Base-by-base conservation (phyloP, 2,797 vertebrate genomes). In the Scomberomorus guttatus region DNA sequence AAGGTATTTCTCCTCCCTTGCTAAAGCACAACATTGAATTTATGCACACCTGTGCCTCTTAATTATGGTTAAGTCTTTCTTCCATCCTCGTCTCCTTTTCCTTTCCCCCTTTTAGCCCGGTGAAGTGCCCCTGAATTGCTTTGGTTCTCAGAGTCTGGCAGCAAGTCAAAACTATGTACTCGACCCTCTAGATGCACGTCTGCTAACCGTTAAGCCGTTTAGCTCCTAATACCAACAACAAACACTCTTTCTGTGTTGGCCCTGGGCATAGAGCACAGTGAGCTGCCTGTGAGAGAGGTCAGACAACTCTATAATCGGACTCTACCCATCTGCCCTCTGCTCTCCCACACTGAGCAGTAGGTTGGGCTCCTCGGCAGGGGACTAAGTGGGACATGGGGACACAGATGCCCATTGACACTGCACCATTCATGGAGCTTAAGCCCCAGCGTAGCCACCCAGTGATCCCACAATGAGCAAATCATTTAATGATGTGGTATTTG, bases 211-310 rank as follows among this genome's bases (percentile, higher is more conserved):
- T 94, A 93, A 95, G 94, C 94, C 88, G 86, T 94, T 95, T 94
- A 95, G 91, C 93, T 87, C 75, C 90, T 95, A 93, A 93, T 93
- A 89, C 91, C 91, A 87, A 95, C 93, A 94, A 93, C 93, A 93
- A 94, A 93, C 92, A 93, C 75, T 92, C 87, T 92, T 93, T 93
- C 91, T 93, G 90, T 82, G 86, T 83, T 44, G 90, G 90, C 82
- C 82, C 84, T 86, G 90, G 85, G 90, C 87, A 75, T 8, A n/a
- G 77, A 88, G 81, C 87, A 71, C 90, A 88, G 90, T 69, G 87
- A 81, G 89, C 81, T 52, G 88, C 92, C 89, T 89, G 90, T 76
- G 84, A 88, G 88, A 82, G 88, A 90, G 92, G 91, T 92, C 93
- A 92, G 90, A 91, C 93, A 82, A 87, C 93, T 94, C 93, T 93